Evolutionary conservation across 2,113 vertebrate genomes (phyloP), one percentile per base, ranked within the genome.

Genomic region (Dinomys branickii): DNA sequence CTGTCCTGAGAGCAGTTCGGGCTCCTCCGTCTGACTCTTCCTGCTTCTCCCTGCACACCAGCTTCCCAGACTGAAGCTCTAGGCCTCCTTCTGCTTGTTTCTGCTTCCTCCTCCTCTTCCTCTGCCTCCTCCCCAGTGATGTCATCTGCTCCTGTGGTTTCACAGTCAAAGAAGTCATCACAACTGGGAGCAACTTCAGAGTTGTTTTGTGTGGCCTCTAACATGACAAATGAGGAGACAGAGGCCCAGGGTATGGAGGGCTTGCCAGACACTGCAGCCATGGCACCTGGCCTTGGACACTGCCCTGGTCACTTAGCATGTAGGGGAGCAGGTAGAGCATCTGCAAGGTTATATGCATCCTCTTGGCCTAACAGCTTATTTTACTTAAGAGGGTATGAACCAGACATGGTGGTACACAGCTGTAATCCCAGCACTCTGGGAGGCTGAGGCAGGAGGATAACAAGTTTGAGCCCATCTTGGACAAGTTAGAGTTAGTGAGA

Each of bases 231-330:
- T 1, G 24, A 61, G 17, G 24, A 75, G 44, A 73, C 81, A 0
- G 63, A 91, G 83, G 65, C 58, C 44, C 20, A 56, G 28, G 63
- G 13, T 1, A 1, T 1, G 44, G 65, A 2, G 20, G 47, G 1
- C 17, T 7, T 12, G 17, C 65, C 41, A 4, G 94, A 50, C 33
- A 41, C 75, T 54, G 35, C 10, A 2, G 38, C 22, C 1, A 8
- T 8, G 13, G 52, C 50, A 7, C 14, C 8, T 12, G 0, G 30
- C 58, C 56, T 44, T 30, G 2, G 82, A 22, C 11, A 35, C 59
- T 14, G 24, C 28, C 3, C 1, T 26, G n/a, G 33, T 35, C 30
- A 5, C 14, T 7, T 56, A 71, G 22, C n/a, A 10, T 0, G 17
- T 38, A 26, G 26, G 52, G 28, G 82, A 28, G 56, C 41, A 8